phyloP scores from a whole-genome alignment of 2,888 invertebrate species.

The Andrena praecox region DNA sequence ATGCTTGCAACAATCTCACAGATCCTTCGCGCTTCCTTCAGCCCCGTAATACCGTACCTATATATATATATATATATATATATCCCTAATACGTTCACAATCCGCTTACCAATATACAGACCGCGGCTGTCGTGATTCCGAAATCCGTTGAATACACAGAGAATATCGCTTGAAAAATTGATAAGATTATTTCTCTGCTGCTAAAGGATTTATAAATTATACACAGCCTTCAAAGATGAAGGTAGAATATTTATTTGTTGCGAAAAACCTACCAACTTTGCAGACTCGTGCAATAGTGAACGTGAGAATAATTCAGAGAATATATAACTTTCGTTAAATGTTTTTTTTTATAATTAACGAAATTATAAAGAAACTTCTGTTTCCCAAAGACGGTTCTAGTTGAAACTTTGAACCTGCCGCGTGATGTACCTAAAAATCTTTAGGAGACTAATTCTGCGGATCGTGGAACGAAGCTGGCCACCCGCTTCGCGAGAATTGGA shows the following conservation, averaged over 20 bases:
- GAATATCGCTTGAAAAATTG: no score
- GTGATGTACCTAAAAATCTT: neutral
- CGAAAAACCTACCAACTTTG: no score
- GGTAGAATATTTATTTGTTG: no score
- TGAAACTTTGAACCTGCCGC: neutral
- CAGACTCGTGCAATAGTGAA: no score
- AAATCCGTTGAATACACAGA: neutral
- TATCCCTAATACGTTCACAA: neutral
- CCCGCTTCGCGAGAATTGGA: neutral
- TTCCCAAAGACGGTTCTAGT: neutral
- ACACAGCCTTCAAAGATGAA: no score
- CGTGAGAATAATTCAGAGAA: no score
- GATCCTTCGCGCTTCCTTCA: neutral
- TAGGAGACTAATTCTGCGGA: neutral
- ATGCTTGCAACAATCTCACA: neutral
- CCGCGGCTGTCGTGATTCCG: neutral
- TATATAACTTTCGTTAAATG: no score
- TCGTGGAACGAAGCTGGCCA: slow-evolving; percentile 9
- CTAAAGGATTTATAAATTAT: no score
- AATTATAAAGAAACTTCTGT: no score
- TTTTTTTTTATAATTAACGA: neutral
- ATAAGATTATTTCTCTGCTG: no score
- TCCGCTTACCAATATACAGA: neutral
- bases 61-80: no score
- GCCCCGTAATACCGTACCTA: neutral